These are phyloP conservation scores for Galagoides demidoff DNA, from an alignment of 2,797 vertebrate genomes.

Conservation along the genomic window DNA sequence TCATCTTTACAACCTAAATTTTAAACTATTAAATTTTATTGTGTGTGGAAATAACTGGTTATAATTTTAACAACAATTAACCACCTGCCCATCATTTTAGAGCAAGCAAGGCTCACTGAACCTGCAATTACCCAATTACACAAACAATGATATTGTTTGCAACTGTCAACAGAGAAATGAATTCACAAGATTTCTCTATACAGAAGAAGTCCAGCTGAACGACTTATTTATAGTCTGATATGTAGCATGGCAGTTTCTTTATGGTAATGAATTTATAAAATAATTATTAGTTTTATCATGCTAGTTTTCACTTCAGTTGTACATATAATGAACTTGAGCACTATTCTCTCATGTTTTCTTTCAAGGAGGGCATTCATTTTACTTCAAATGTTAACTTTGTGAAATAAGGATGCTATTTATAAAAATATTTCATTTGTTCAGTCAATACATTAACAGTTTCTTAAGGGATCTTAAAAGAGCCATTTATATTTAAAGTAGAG, in stretches of 20 bases:
- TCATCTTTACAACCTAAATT: constrained; percentile 43
- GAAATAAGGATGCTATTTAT: background rate
- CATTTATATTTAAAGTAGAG: background rate
- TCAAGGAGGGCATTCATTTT: background rate
- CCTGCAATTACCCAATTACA: constrained; percentile 63
- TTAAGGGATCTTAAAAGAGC: background rate
- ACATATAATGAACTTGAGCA: background rate
- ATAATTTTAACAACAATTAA: constrained; percentile 64
- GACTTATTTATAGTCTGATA: background rate
- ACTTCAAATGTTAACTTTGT: background rate
- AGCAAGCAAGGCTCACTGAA: constrained; percentile 56
- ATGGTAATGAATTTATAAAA: background rate
- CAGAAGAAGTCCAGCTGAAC: background rate
- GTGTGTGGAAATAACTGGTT: constrained; percentile 17
- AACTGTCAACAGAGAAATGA: constrained; percentile 59
- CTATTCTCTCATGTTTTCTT: background rate
- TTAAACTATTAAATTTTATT: constrained; percentile 61
- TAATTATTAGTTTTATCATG: background rate
- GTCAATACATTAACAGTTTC: background rate
- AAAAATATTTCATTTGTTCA: background rate
- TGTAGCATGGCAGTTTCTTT: background rate
- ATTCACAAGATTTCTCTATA: background rate
- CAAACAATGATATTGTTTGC: constrained; percentile 22
- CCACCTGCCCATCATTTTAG: constrained; percentile 66
- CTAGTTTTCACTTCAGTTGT: background rate